These are phyloP conservation scores for Brachionichthys hirsutus DNA, from an alignment of 2,113 vertebrate genomes.

Conservation along the genomic window DNA sequence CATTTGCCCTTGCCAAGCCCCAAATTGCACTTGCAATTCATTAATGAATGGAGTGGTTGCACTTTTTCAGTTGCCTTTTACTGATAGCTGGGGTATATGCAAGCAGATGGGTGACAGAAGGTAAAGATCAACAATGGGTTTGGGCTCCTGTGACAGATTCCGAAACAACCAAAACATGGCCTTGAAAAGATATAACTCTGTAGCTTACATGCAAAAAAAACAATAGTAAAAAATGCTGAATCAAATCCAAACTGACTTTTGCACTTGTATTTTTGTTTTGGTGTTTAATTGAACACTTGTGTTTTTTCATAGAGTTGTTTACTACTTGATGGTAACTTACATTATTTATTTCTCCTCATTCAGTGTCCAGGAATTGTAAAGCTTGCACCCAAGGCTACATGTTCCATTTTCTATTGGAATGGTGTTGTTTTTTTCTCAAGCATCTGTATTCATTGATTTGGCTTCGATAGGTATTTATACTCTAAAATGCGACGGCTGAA, in stretches of 20 bases:
- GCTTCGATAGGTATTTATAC: conserved; percentile 33
- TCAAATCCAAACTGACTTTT: no score
- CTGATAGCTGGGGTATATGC: neutral
- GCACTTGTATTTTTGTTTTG: no score
- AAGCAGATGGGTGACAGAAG: neutral
- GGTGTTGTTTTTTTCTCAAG: conserved; percentile 27
- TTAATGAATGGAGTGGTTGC: neutral
- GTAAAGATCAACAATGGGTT: no score
- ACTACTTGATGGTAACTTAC: conserved; percentile 19
- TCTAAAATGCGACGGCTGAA: conserved; percentile 24
- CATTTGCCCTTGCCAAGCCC: neutral
- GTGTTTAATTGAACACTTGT: conserved; percentile 1
- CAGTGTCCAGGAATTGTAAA: conserved; percentile 22
- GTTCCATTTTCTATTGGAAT: conserved; percentile 47
- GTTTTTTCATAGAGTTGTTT: conserved; percentile 34
- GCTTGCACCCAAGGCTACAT: conserved; percentile 38
- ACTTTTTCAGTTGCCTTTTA: neutral
- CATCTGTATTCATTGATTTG: conserved; percentile 37
- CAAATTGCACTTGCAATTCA: neutral
- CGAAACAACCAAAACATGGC: no score
- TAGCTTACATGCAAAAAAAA: no score
- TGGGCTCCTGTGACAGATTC: no score
- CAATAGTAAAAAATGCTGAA: no score
- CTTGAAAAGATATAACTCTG: no score
- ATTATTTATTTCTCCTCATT: conserved; percentile 6